phyloP scores from a whole-genome alignment of 1,140 invertebrate species.

The Penaeus indicus region DNA sequence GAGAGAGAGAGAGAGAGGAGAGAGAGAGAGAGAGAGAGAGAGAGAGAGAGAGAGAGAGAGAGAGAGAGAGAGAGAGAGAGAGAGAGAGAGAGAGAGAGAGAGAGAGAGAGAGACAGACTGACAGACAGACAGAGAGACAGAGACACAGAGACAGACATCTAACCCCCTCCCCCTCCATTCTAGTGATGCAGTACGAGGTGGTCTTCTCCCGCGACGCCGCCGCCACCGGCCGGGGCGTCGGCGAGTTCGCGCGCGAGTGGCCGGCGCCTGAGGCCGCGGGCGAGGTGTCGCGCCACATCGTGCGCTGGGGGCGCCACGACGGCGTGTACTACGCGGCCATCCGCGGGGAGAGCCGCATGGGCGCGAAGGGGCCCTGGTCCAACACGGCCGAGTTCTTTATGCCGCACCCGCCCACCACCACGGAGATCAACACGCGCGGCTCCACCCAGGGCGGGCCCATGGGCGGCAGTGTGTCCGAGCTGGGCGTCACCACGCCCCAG shows the following conservation, averaged over 20 bases:
- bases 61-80: too few relatives aligned
- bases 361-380: slow-evolving; percentile 72
- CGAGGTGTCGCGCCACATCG: slow-evolving; percentile 27
- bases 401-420: slow-evolving; percentile 68
- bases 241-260: slow-evolving; percentile 55
- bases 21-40: too few relatives aligned
- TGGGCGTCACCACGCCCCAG: slow-evolving; percentile 59
- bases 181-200: slow-evolving; percentile 63
- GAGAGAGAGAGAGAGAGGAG: neutral
- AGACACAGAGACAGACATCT: neutral
- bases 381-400: slow-evolving; percentile 74
- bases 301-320: slow-evolving; percentile 60
- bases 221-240: slow-evolving; percentile 45
- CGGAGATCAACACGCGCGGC: slow-evolving; percentile 61
- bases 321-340: slow-evolving; percentile 72
- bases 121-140: neutral
- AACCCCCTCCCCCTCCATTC: neutral
- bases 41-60: too few relatives aligned
- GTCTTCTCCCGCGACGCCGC: slow-evolving; percentile 54
- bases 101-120: too few relatives aligned
- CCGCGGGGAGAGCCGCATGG: slow-evolving; percentile 71
- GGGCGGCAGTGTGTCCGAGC: slow-evolving; percentile 54
- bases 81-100: too few relatives aligned
- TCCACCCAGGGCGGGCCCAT: slow-evolving; percentile 60
- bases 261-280: slow-evolving; percentile 29